Conservation (phyloP, 2,797 vertebrate species). For the Pseudochirops corinnae region DNA sequence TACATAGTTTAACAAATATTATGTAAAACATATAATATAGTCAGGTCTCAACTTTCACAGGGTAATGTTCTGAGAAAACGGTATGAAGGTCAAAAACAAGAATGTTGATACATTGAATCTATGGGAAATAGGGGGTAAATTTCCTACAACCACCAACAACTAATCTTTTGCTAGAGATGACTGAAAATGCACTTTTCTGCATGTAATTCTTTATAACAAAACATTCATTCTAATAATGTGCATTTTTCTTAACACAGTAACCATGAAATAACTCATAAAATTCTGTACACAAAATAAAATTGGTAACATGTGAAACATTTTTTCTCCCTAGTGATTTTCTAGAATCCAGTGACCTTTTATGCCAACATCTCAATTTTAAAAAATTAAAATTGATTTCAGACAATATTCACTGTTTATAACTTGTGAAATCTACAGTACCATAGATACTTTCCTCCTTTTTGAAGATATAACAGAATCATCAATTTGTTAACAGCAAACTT, state of each 20-base stretch:
- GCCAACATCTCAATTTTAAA: neutral
- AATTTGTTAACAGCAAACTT: neutral
- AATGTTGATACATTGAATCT: neutral
- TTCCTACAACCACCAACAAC: neutral
- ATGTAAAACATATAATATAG: neutral
- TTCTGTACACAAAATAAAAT: neutral
- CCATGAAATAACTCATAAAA: neutral
- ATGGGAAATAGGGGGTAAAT: neutral
- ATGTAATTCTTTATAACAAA: neutral
- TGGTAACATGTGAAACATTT: neutral
- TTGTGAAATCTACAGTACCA: neutral
- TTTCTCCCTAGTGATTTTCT: neutral
- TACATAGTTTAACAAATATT: neutral
- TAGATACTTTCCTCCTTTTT: neutral
- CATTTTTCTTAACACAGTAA: neutral
- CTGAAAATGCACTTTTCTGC: neutral
- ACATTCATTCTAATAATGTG: neutral
- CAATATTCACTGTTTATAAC: neutral
- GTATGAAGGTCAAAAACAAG: neutral
- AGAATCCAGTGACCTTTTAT: neutral
- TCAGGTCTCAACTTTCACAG: neutral
- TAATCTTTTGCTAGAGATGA: neutral
- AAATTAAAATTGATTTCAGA: neutral
- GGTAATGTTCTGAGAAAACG: neutral
- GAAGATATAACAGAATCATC: neutral